Percentiles rank a stretch among this genome's conserved stretches.
These are phyloP conservation scores for Rhinogobius similis DNA, from an alignment of 2,113 vertebrate species.

Conservation along the genomic window DNA sequence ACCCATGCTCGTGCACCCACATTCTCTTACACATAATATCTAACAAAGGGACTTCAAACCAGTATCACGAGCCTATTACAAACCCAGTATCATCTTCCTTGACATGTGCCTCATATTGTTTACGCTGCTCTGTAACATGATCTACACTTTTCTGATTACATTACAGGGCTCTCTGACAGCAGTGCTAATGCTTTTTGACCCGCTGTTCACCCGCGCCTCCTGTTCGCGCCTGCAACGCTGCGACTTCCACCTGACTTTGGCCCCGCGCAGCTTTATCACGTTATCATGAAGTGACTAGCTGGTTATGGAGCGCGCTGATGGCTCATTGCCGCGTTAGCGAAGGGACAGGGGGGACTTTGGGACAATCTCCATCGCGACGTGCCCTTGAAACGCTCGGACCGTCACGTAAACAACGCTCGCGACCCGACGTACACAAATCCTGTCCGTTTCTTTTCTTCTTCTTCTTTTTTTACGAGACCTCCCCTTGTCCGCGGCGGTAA, in stretches of 20 bases:
- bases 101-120: not conserved
- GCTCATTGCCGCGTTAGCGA: conserved; percentile 56
- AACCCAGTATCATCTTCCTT: not conserved
- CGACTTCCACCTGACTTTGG: conserved; percentile 66
- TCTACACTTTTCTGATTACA: not conserved
- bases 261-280: conserved; percentile 36
- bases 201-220: conserved; percentile 1
- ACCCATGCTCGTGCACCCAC: too few species aligned
- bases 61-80: not conserved
- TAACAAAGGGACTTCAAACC: not conserved
- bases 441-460: conserved; percentile 6
- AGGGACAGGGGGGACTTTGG: conserved; percentile 62
- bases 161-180: not conserved
- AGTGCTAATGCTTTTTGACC: not conserved
- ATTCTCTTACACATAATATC: not conserved
- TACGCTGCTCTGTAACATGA: not conserved
- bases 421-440: not conserved
- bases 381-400: conserved; percentile 52
- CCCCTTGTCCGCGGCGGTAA: conserved; percentile 59
- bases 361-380: conserved; percentile 50
- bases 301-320: conserved; percentile 51
- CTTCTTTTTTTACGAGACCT: conserved; percentile 52
- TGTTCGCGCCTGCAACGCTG: not conserved
- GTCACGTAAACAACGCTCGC: conserved; percentile 17
- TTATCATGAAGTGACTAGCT: conserved; percentile 50